phyloP scores from a whole-genome alignment of 2,113 vertebrate species.

The Thymallus thymallus region DNA sequence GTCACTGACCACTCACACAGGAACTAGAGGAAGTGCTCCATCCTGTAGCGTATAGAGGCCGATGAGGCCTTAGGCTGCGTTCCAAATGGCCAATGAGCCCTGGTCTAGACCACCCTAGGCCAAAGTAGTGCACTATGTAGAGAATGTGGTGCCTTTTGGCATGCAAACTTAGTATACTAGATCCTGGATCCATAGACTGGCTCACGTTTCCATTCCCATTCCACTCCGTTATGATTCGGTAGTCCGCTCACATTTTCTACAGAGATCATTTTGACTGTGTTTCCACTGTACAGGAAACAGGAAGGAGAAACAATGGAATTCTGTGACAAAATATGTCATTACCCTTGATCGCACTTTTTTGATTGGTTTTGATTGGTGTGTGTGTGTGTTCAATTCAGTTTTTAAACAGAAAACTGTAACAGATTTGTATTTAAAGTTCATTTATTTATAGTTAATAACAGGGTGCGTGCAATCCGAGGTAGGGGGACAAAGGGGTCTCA shows the following conservation, averaged over 20 bases:
- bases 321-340: background rate
- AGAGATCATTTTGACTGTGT: constrained; percentile 11
- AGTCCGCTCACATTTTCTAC: constrained; percentile 26
- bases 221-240: background rate
- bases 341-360: background rate
- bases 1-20: constrained; percentile 12
- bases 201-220: constrained; percentile 40
- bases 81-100: background rate
- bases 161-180: too few relatives aligned
- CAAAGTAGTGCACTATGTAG: too few relatives aligned
- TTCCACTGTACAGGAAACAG: background rate
- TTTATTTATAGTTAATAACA: background rate
- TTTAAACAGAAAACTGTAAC: background rate
- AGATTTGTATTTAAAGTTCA: background rate
- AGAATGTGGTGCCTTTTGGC: too few relatives aligned
- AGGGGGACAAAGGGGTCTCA: constrained; percentile 2
- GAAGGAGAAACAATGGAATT: background rate
- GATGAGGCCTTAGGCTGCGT: background rate
- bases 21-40: constrained; percentile 50
- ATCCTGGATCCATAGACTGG: constrained; percentile 34
- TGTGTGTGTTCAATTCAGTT: background rate
- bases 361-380: background rate
- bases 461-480: background rate
- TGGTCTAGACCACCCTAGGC: too few relatives aligned
- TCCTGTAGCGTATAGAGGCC: constrained; percentile 23